Evolutionary conservation across 2,113 vertebrate genomes (phyloP).

Genomic region (Oryzias woworae): DNA sequence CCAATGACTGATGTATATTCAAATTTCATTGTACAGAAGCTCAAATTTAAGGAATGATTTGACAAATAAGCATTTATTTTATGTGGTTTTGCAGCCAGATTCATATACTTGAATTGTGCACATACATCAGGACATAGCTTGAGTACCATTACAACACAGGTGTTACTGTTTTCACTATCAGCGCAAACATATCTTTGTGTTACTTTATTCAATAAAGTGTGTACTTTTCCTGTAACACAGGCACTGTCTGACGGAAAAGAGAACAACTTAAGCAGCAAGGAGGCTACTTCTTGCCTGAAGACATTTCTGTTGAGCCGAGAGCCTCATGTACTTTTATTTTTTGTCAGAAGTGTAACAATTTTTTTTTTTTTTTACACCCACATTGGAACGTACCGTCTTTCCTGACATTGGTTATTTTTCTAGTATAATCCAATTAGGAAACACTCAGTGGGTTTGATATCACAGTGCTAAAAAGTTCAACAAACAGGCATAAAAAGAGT

Average conservation of each 20-base stretch:
- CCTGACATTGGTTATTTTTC: slow-evolving; percentile 65
- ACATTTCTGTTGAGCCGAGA: slow-evolving; percentile 9
- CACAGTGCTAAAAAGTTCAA: slow-evolving; percentile 70
- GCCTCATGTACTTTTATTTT: slow-evolving; percentile 51
- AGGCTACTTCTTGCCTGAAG: slow-evolving; percentile 65
- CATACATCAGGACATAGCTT: no score
- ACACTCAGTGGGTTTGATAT: slow-evolving; percentile 71
- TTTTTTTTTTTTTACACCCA: slow-evolving; percentile 74
- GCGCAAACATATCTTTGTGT: slow-evolving; percentile 32
- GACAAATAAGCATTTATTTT: neutral
- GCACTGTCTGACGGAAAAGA: slow-evolving; percentile 30
- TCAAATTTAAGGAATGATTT: neutral
- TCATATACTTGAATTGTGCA: no score
- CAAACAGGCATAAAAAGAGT: slow-evolving; percentile 71
- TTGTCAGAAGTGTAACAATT: slow-evolving; percentile 64
- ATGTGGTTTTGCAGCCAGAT: no score
- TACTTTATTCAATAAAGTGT: slow-evolving; percentile 52
- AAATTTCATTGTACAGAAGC: no score
- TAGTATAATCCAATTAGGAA: slow-evolving; percentile 76
- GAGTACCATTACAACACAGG: no score
- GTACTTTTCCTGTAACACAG: slow-evolving; percentile 54
- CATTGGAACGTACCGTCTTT: slow-evolving; percentile 74
- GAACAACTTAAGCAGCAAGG: slow-evolving; percentile 39
- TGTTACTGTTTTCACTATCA: neutral
- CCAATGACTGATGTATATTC: no score